A percentile compares a stretch with the other conserved stretches of the same genome.
Evolutionary conservation across 2,113 vertebrate species (phyloP).

Genomic region (Mixornis gularis): DNA sequence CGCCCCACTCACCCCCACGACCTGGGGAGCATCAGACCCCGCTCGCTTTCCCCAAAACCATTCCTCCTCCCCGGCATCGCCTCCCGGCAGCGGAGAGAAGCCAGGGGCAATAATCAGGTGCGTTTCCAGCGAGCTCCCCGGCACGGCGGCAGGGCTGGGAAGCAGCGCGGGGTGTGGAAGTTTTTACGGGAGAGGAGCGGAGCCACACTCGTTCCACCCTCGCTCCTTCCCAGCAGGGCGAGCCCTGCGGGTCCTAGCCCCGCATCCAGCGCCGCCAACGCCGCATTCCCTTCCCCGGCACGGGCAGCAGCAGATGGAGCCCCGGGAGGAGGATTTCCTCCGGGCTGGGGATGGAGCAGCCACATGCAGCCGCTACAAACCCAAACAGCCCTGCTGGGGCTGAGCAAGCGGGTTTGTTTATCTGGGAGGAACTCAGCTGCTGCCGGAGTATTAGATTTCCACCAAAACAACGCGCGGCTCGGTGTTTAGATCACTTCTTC

Average conservation of each 20-base stretch:
- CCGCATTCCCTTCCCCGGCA: background rate
- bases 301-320: conserved; percentile 7
- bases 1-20: background rate
- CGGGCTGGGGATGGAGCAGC: conserved; percentile 14
- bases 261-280: rapidly evolving
- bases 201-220: background rate
- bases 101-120: background rate
- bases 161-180: background rate
- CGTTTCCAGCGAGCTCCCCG: background rate
- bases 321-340: conserved; percentile 28
- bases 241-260: background rate
- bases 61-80: background rate
- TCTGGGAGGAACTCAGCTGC: conserved; percentile 51
- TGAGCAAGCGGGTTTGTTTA: conserved; percentile 59
- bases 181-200: background rate
- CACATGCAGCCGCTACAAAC: conserved; percentile 18
- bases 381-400: conserved; percentile 36
- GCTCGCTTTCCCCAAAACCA: background rate
- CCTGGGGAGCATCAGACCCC: background rate
- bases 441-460: conserved; percentile 45
- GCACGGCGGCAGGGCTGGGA: background rate
- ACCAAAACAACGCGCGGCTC: conserved; percentile 43
- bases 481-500: conserved; percentile 53
- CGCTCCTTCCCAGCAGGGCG: background rate
- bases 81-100: background rate